phyloP scores from a whole-genome alignment of 23 tunicate species.

The Halocynthia roretzi region DNA sequence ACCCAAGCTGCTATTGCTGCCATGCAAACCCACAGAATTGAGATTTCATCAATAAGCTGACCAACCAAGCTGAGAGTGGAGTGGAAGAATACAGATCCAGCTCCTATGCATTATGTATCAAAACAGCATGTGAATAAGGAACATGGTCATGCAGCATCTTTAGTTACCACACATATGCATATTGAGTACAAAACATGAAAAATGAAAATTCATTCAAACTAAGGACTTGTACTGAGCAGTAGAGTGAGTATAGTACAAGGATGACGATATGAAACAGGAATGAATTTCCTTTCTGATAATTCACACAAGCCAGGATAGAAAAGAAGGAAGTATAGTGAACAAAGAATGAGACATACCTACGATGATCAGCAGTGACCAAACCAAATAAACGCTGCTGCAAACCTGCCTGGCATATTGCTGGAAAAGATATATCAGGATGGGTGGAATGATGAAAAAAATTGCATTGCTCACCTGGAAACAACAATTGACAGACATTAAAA shows the following conservation, averaged over 20 bases:
- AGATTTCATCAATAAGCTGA: slow-evolving; percentile 82
- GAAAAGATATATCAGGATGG: slow-evolving; percentile 65
- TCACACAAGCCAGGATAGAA: no score
- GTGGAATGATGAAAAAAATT: slow-evolving; percentile 88
- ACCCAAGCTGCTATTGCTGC: slow-evolving; percentile 66
- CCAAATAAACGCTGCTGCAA: slow-evolving; percentile 48
- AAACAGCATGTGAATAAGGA: no score
- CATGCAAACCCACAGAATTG: slow-evolving; percentile 78
- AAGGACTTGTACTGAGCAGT: not conserved
- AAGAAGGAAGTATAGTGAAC: no score
- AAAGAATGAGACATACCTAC: slow-evolving; percentile 47
- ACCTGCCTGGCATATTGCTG: slow-evolving; percentile 66
- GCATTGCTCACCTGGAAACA: slow-evolving; percentile 63
- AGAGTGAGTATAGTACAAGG: not conserved
- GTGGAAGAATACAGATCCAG: slow-evolving; percentile 84
- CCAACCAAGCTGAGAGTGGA: slow-evolving; percentile 89
- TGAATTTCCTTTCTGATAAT: not conserved
- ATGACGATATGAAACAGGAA: not conserved
- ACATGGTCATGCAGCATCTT: no score
- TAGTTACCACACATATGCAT: no score
- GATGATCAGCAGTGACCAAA: slow-evolving; percentile 70
- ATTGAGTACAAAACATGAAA: not conserved
- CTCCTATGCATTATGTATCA: slow-evolving; percentile 11
- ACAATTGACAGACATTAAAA: not conserved
- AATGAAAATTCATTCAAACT: not conserved